Conservation (phyloP, 2,797 vertebrate genomes). For the Eulemur mongoz region DNA sequence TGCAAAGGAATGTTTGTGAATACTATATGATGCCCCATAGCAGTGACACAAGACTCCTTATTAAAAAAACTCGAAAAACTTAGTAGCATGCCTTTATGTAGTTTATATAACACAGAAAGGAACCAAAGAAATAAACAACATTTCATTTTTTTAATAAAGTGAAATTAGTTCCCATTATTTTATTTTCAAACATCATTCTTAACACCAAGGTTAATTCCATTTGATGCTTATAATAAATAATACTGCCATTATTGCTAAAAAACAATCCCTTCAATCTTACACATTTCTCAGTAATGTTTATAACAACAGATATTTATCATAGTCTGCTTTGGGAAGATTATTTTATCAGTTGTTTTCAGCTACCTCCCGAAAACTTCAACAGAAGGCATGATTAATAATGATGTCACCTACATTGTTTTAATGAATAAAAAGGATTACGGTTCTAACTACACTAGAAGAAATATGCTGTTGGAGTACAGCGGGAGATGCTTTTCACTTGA, state of each 20-base stretch:
- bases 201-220: background rate
- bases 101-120: background rate
- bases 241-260: background rate
- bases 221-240: background rate
- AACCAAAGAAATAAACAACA: background rate
- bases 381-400: background rate
- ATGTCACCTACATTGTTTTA: background rate
- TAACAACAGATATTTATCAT: background rate
- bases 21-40: background rate
- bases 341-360: background rate
- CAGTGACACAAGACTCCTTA: background rate
- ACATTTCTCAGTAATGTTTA: background rate
- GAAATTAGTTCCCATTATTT: background rate
- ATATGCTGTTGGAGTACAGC: background rate
- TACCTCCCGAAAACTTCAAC: background rate
- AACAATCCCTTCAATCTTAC: background rate
- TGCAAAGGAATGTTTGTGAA: background rate
- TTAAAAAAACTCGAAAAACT: background rate
- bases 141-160: background rate
- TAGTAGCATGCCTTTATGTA: background rate
- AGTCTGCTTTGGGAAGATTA: background rate
- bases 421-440: background rate
- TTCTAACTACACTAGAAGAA: background rate
- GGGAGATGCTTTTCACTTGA: background rate
- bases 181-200: constrained; percentile 33